Base-by-base conservation (phyloP, 1,140 invertebrate genomes). In the Leptinotarsa defecta region DNA sequence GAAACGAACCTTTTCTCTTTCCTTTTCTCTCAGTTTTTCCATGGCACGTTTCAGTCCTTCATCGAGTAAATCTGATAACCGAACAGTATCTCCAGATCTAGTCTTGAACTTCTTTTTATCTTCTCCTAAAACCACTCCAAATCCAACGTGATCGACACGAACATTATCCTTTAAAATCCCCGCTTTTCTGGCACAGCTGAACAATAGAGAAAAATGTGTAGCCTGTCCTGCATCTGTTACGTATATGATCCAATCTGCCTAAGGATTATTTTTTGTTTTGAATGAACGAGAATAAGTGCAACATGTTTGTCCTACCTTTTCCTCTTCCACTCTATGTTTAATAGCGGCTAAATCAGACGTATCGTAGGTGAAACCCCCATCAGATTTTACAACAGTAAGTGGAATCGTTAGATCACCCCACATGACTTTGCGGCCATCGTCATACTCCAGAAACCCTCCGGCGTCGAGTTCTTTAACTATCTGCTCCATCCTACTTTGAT, bases 21-120 rank as follows among this genome's bases (percentile, higher is more conserved):
- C 95, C 81, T 99, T 99, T 83, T 99, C 96, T 74, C 90, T 88
- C 11, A 99, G 87, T 84, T 98, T 99, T 64, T 95, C 92, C 72
- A 93, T 85, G 11, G 96, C 89, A 74, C 96, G 89, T 77, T 91
- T 93, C 24, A 98, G 84, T 68, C 97, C 98, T 91, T 99, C 98
- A 83, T 99, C 93, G 6, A 99, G 87, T n/a, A 99, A 88, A 80
- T 98, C 95, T 13, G 90, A 89, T 0, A 99, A 87, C 78, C 95
- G 92, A 0, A 99, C 92, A 8, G 97, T 98, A 78, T 99, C 98
- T 6, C 98, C 98, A 48, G 97, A 99, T 71, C 98, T 90, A 1
- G 98, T 99, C 88, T 99, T 99, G 83, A 99, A 99, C 86, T 99
- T 99, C 85, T 99, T 99, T 85, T 95, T 97, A 88, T 99, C 98